phyloP scores from a whole-genome alignment of 2,113 vertebrate species.

The Naja naja region DNA sequence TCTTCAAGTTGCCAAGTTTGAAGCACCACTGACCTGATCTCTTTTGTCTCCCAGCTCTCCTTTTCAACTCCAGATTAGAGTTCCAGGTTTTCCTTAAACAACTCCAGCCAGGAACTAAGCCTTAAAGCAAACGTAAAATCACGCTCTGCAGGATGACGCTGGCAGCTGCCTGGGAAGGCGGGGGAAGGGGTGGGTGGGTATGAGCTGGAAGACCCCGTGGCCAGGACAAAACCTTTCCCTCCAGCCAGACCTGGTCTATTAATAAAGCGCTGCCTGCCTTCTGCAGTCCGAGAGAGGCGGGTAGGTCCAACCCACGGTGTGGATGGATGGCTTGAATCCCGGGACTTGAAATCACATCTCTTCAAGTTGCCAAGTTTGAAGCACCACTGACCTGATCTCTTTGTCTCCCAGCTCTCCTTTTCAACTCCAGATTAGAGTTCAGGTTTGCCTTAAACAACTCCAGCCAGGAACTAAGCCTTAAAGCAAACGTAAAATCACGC shows the following conservation, averaged over 20 bases:
- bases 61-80: not conserved
- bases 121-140: slow-evolving; percentile 24
- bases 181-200: no score
- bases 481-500: slow-evolving; percentile 19
- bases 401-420: not conserved
- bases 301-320: not conserved
- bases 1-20: not conserved
- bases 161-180: slow-evolving; percentile 67
- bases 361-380: not conserved
- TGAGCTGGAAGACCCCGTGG: not conserved
- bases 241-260: slow-evolving; percentile 8
- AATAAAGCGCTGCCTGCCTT: not conserved
- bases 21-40: no score
- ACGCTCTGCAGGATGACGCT: slow-evolving; percentile 65
- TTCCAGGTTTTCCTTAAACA: slow-evolving; percentile 68
- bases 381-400: not conserved
- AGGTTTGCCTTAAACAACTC: slow-evolving; percentile 64
- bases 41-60: not conserved
- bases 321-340: not conserved
- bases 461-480: slow-evolving; percentile 37
- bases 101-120: slow-evolving; percentile 38
- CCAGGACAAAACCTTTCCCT: not conserved
- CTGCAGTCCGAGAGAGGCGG: not conserved
- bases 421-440: slow-evolving; percentile 30
- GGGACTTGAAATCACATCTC: not conserved